Base-by-base conservation (phyloP, 2,888 invertebrate species). In the Ophraella communa region DNA sequence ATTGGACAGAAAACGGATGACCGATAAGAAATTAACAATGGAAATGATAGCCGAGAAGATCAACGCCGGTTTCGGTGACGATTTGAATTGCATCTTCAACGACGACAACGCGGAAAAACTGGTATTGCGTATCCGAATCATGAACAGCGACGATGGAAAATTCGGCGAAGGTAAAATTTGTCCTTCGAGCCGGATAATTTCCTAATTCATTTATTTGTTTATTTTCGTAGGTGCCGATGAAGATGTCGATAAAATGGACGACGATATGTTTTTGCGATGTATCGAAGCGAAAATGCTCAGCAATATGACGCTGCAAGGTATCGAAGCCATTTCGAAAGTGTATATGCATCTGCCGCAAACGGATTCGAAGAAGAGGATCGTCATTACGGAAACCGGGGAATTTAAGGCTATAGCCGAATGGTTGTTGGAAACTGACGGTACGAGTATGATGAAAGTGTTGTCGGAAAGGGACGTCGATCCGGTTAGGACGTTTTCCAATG, bases 261-360 rank as follows among this genome's bases (percentile, higher is more conserved):
- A 99, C 78, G 98, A 99, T 79, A 97, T 97, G 89, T 99, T 99
- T 86, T 84, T 99, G 69, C 87, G 98, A 62, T 99, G 98, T 82
- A 99, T 99, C 76, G 99, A 99, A 85, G 95, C 98, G 0, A 99
- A 98, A 80, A 97, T 99, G 95, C 85, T 99, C 60, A 97, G 97
- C 51, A 99, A 99, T 81, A 96, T 99, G 96, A 98, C 98, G 0
- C 83, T 99, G 57, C 97, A 98, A 79, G 86, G 85, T 21, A 98
- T 99, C 73, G 98, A 98, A 82, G 93, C 96, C 2, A 98, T 98
- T 76, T 89, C 94, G 47, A 98, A 98, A 86, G 99, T 94, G 54
- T 99, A 99, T 86, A 99, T 99, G 99, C 98, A 99, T 86, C 85
- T 98, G 79, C 99, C 99, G 0, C 96, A 95, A 79, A 98, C 96